Evolutionary conservation across 1,140 invertebrate species (phyloP).

Genomic region (Armadillidium nasatum): DNA sequence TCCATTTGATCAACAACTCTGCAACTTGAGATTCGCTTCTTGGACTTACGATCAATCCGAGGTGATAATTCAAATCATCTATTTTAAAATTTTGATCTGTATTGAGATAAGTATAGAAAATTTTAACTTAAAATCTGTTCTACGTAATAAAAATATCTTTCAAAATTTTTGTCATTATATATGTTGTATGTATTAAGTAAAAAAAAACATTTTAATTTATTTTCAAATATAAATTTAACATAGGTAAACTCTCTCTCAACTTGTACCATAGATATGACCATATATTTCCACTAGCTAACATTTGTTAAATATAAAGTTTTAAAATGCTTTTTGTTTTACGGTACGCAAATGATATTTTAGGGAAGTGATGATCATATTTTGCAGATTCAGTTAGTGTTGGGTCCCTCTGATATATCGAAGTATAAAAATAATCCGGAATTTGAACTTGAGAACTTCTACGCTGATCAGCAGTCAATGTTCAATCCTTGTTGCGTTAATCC

Average conservation of each 20-base stretch:
- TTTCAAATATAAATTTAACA: too few species aligned
- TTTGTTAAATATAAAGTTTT: not conserved
- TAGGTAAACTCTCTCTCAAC: not conserved
- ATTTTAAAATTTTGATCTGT: not conserved
- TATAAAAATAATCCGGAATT: constrained; percentile 42
- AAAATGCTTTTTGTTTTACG: not conserved
- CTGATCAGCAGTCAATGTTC: not conserved
- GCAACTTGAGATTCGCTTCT: constrained; percentile 37
- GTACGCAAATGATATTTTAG: constrained; percentile 12
- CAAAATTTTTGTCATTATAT: too few species aligned
- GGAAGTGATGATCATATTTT: not conserved
- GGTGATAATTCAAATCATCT: constrained; percentile 16
- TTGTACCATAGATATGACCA: not conserved
- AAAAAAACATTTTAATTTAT: too few species aligned
- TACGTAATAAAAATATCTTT: too few species aligned
- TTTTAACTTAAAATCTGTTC: too few species aligned
- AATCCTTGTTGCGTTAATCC: constrained; percentile 39
- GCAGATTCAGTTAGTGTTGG: constrained; percentile 34
- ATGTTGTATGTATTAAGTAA: too few species aligned
- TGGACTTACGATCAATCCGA: constrained; percentile 39
- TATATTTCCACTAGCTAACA: not conserved
- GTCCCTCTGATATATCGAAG: constrained; percentile 33
- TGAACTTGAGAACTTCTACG: constrained; percentile 42
- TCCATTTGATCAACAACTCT: constrained; percentile 44
- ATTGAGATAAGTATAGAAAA: not conserved